Evolutionary conservation across 2,888 invertebrate species (phyloP), one percentile per base, ranked within the genome.

Genomic region (Crocallis elinguaria): DNA sequence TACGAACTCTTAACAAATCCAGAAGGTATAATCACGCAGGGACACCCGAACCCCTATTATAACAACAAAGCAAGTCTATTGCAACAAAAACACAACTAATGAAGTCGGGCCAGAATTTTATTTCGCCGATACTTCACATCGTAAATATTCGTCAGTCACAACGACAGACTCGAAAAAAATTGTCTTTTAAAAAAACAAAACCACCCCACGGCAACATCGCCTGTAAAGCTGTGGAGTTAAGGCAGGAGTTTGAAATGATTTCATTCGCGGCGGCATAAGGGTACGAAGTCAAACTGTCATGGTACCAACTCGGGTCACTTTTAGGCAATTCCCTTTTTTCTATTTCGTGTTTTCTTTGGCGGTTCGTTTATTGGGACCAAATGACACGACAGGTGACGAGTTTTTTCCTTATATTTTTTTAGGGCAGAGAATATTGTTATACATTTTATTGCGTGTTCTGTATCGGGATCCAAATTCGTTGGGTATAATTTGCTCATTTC

Each of bases 351-450:
- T 86, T 87, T 88, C 87, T 89, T 89, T 88, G 89, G 85, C 89
- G 89, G 88, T 77, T 57, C 75, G 79, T 85, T 87, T 86, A 88
- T 87, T 86, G 86, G 84, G 67, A 85, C 91, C 91, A 90, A 91
- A 90, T 90, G 91, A 90, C 90, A 90, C 88, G 89, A 88, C 91
- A 91, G 91, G 90, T 91, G 91, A 89, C 87, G 87, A 69, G 75
- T 77, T 84, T 86, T 86, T 23, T 84, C 78, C 63, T 62, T 37
- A 75, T 66, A 69, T 75, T 77, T 84, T 86, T 79, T 66, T 62
- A 38, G 48, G 49, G 64, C 66, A 85, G 72, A 78, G 86, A 88
- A 88, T 85, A 87, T 86, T 80, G 89, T 89, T 88, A 88, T 79
- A 82, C 80, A 82, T 84, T 90, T 91, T 90, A 91, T 89, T 85